These are phyloP conservation scores for Thryonomys swinderianus DNA, from an alignment of 2,113 vertebrate genomes.

Conservation along the genomic window DNA sequence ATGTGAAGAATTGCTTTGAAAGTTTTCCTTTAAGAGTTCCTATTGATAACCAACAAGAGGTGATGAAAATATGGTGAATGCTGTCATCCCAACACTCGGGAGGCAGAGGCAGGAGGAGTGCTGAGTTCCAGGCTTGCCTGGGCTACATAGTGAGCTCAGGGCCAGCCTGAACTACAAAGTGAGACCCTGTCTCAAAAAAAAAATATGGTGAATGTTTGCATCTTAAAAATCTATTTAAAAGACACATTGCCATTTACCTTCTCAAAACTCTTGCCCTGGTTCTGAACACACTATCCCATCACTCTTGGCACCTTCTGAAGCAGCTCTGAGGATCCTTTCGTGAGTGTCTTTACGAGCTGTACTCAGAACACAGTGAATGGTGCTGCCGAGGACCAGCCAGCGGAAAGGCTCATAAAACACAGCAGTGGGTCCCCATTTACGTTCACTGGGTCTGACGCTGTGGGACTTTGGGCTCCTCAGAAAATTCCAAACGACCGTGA, in stretches of 20 bases:
- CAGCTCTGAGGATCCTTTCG: background rate
- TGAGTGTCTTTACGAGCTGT: background rate
- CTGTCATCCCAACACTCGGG: no score
- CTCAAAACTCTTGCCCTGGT: background rate
- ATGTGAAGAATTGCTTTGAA: background rate
- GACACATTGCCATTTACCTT: background rate
- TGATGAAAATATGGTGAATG: background rate
- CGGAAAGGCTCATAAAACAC: background rate
- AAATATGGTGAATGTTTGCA: background rate
- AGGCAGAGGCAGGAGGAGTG: no score
- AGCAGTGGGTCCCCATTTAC: background rate
- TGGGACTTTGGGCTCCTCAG: background rate
- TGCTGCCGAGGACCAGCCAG: background rate
- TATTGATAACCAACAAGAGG: background rate
- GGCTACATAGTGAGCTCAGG: no score
- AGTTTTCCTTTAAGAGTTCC: background rate
- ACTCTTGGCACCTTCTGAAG: background rate
- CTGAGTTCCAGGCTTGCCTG: no score
- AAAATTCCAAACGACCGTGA: background rate
- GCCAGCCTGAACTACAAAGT: no score
- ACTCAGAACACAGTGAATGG: background rate
- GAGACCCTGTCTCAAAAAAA: no score
- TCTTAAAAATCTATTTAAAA: background rate
- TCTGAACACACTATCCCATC: background rate
- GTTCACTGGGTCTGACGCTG: background rate